Percentiles rank a stretch among this genome's conserved stretches.
Conservation (phyloP, 1,140 invertebrate species). For the Asobara japonica region DNA sequence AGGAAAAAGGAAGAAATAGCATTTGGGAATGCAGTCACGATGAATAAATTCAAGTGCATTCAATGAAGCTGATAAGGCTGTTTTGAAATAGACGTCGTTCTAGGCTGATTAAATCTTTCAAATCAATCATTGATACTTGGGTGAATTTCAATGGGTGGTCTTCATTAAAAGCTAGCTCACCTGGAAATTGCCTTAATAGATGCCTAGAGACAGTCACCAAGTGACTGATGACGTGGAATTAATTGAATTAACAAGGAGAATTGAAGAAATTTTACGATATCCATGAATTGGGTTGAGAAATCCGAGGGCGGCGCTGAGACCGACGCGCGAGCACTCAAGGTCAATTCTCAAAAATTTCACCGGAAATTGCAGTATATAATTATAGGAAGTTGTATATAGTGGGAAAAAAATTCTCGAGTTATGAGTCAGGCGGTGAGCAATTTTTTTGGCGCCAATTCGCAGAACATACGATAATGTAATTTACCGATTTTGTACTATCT, state of each 20-base stretch:
- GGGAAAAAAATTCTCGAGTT: no score
- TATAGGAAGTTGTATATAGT: no score
- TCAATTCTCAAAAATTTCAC: no score
- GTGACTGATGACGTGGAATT: not conserved
- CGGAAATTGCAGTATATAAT: no score
- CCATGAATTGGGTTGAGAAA: not conserved
- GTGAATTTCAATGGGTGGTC: not conserved
- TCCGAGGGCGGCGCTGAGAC: no score
- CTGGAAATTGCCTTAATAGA: not conserved
- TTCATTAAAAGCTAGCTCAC: not conserved
- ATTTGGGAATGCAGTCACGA: not conserved
- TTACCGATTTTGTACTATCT: not conserved
- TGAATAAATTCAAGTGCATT: not conserved
- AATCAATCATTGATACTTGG: not conserved
- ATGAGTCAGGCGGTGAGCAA: not conserved
- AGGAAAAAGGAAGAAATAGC: not conserved
- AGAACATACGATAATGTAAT: not conserved
- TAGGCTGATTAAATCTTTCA: not conserved
- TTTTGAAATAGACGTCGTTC: not conserved
- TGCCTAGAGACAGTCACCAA: not conserved
- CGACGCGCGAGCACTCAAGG: no score
- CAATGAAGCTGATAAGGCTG: not conserved
- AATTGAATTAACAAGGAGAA: not conserved
- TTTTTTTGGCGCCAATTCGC: not conserved
- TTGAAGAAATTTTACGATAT: not conserved